Base-by-base conservation (phyloP, 1,140 invertebrate genomes). In the Hypsibius dujardini region DNA sequence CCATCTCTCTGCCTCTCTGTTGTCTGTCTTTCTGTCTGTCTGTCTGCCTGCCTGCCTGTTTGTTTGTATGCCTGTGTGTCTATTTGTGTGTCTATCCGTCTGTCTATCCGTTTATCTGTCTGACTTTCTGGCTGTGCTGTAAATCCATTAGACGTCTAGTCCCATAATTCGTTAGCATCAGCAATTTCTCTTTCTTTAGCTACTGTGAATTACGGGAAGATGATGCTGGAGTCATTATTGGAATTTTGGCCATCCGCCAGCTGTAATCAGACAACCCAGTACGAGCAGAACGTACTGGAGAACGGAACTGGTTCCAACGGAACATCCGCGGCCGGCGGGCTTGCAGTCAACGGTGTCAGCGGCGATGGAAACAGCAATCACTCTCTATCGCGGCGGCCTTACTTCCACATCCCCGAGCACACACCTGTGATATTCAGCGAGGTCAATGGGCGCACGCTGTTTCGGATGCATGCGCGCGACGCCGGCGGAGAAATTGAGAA, bases 371-470 rank as follows among this genome's bases (percentile, higher is more conserved):
- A 28, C 28, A 28, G 28, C 28, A 73, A 72, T 59, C 73, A 75
- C 40, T 75, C 75, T 75, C 40, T 78, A 77, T 73, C 85, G 85
- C 73, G 87, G 85, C 60, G 91, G 92, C 80, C 85, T 71, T 94
- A 90, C 81, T 96, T 97, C 77, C 87, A 85, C 78, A 88, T 98
- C 72, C 93, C 95, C 69, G 85, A 86, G 47, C 95, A 98, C 79
- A 98, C 92, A 47, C 95, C 95, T 15, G 86, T 98, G 71, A 95
- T 98, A 76, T 92, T 98, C 79, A 90, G 89, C 88, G 92, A 83
- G 75, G 70, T 75, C 62, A 72, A 72, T 74, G 42, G 45, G 42
- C 84, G 93, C 76, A 96, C 94, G 1, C 79, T 96, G 71, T 93
- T 95, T 75, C 83, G 92, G 69, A 81, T 95, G 69, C 80, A 95